Evolutionary conservation across 2,113 vertebrate species (phyloP).

Genomic region (Choloepus hoffmanni): DNA sequence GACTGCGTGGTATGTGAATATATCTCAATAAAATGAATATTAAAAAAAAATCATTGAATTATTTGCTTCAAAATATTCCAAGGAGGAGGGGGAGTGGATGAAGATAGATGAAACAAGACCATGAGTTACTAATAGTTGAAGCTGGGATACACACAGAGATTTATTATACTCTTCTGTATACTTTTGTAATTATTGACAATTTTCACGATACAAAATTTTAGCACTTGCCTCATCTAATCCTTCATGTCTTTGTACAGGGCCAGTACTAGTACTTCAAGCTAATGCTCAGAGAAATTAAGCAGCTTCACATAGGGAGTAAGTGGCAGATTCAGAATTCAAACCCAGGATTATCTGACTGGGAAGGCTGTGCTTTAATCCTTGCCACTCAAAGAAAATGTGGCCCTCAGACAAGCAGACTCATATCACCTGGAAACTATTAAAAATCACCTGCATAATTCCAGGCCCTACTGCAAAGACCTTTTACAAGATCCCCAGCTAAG

Average conservation of each 20-base stretch:
- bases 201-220: background rate
- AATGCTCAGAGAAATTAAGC: background rate
- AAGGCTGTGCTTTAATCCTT: background rate
- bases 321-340: background rate
- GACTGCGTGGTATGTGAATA: no score
- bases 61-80: background rate
- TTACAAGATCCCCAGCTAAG: rapidly evolving
- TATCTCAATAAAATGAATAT: no score
- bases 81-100: no score
- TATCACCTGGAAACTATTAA: background rate
- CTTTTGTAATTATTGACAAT: background rate
- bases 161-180: background rate
- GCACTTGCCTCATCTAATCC: background rate
- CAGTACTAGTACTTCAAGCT: background rate
- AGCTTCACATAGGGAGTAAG: background rate
- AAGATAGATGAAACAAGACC: background rate
- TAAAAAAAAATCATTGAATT: no score
- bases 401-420: background rate
- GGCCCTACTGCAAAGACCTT: background rate
- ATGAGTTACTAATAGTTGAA: background rate
- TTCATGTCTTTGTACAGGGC: background rate
- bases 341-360: background rate
- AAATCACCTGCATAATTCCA: background rate
- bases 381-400: background rate
- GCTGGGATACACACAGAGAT: no score